Percentiles rank a stretch among this genome's conserved stretches.
Evolutionary conservation across 2,113 vertebrate genomes (phyloP).

Genomic region (Alethe castanea): DNA sequence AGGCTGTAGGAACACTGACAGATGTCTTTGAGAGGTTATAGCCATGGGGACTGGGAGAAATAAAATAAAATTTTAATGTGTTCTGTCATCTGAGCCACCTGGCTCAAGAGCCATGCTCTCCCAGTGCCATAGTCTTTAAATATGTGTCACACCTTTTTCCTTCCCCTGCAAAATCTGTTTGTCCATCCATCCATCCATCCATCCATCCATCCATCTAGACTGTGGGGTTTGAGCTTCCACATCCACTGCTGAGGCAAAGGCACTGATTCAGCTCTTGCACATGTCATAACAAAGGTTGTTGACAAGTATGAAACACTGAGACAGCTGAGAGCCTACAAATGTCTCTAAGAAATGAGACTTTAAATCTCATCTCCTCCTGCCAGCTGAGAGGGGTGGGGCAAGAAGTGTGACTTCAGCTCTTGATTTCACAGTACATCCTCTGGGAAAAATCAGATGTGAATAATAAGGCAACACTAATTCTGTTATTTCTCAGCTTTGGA

Average conservation of each 20-base stretch:
- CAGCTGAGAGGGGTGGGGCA: not conserved
- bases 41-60: not conserved
- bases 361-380: not conserved
- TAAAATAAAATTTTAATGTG: not conserved
- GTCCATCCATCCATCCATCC: not conserved
- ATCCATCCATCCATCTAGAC: fast-evolving
- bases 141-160: fast-evolving
- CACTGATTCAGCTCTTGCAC: not conserved
- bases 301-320: not conserved
- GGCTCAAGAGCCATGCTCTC: not conserved
- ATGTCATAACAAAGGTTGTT: not conserved
- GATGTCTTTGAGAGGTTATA: not conserved
- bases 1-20: not conserved
- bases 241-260: not conserved
- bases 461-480: not conserved
- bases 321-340: not conserved
- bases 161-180: not conserved
- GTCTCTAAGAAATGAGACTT: not conserved
- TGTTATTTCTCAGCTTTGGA: not conserved
- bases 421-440: not conserved
- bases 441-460: not conserved
- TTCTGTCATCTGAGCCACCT: not conserved
- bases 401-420: not conserved
- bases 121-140: not conserved
- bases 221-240: not conserved